Percentiles rank a stretch among this genome's conserved stretches.
Evolutionary conservation across 2,797 vertebrate species (phyloP).

Genomic region (Hephaestus fuliginosus): DNA sequence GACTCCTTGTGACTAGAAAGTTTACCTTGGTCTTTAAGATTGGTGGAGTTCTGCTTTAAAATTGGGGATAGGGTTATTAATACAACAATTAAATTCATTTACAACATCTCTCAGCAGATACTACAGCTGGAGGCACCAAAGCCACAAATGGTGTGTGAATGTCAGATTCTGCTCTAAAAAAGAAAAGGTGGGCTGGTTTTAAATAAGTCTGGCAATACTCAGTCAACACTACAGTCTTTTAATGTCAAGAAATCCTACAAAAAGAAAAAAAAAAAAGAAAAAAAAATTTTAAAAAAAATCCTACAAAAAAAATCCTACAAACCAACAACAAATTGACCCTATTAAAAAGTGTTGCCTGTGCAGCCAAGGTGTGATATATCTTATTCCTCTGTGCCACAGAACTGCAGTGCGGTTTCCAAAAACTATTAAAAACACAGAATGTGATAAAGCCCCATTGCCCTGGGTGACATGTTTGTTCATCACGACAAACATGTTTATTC

Average conservation of each 20-base stretch:
- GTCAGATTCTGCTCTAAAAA: background rate
- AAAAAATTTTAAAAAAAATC: too few species aligned
- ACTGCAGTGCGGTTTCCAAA: background rate
- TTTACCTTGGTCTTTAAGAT: background rate
- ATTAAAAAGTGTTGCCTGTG: background rate
- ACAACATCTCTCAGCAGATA: background rate
- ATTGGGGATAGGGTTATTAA: too few species aligned
- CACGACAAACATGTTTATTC: background rate
- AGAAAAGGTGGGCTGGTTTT: background rate
- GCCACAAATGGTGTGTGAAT: background rate
- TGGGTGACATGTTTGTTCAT: background rate
- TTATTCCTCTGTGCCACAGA: background rate
- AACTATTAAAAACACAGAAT: constrained; percentile 2
- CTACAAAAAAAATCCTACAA: background rate
- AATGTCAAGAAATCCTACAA: background rate
- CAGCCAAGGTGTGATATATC: background rate
- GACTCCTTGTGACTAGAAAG: background rate
- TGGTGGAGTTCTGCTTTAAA: background rate
- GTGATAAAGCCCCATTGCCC: background rate
- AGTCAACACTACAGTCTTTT: too few species aligned
- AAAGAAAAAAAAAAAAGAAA: too few species aligned
- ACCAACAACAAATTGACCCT: background rate
- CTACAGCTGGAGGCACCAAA: background rate
- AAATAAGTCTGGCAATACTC: background rate
- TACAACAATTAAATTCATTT: too few species aligned